These are phyloP conservation scores for Asobara japonica DNA, from an alignment of 1,140 invertebrate species.

Conservation along the genomic window DNA sequence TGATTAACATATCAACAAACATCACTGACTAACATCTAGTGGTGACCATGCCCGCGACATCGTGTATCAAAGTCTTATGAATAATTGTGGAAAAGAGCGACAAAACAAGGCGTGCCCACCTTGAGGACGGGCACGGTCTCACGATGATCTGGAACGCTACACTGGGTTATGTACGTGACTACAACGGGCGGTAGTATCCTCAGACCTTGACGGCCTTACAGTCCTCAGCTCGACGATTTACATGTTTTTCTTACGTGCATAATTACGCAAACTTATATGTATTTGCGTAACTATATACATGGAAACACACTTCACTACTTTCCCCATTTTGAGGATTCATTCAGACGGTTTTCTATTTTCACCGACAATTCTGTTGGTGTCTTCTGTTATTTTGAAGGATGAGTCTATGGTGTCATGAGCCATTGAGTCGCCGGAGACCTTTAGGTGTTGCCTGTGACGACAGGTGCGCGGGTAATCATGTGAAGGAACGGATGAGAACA, in stretches of 20 bases:
- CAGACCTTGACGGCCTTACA: constrained; percentile 56
- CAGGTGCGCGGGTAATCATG: not conserved
- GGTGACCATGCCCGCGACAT: not conserved
- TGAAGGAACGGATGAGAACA: constrained; percentile 37
- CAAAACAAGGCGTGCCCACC: constrained; percentile 50
- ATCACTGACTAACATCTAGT: too few relatives aligned
- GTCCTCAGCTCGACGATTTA: not conserved
- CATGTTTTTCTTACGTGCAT: constrained; percentile 7
- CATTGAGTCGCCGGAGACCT: too few relatives aligned
- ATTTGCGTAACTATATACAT: constrained; percentile 18
- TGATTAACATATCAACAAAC: constrained; percentile 3
- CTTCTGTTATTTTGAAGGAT: not conserved
- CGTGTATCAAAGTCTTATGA: not conserved
- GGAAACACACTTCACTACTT: constrained; percentile 1
- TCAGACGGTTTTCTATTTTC: not conserved
- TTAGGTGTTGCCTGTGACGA: constrained; percentile 12
- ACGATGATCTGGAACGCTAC: constrained; percentile 60
- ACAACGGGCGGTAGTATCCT: not conserved
- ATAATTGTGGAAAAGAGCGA: not conserved
- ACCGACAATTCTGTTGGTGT: not conserved
- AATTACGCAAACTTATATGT: not conserved
- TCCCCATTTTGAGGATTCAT: not conserved
- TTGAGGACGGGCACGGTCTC: constrained; percentile 54
- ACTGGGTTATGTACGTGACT: not conserved
- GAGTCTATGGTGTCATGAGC: too few relatives aligned